Percentiles rank a stretch among this genome's conserved stretches.
Conservation (phyloP, 2,113 vertebrate species). For the Salvelinus sp. region DNA sequence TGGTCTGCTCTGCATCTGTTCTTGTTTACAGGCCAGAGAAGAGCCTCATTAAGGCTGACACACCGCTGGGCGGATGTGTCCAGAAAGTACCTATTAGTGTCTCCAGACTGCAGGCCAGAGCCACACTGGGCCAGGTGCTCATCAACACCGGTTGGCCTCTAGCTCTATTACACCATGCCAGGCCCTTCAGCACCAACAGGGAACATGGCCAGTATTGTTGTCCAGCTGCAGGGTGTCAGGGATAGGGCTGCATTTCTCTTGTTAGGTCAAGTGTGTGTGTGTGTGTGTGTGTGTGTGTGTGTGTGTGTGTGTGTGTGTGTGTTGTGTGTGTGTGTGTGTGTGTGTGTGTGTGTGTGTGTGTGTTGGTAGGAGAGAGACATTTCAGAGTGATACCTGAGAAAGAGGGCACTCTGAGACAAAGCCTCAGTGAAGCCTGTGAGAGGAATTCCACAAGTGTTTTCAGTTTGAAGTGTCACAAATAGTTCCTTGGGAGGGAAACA, state of each 20-base stretch:
- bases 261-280: too few species aligned
- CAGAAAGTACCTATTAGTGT: constrained; percentile 61
- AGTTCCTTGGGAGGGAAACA: background rate
- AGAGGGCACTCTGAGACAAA: constrained; percentile 32
- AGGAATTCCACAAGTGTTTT: constrained; percentile 47
- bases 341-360: constrained; percentile 10
- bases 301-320: constrained; percentile 6
- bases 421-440: constrained; percentile 10
- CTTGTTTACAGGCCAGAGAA: constrained; percentile 42
- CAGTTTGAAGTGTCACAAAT: constrained; percentile 49
- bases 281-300: too few species aligned
- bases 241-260: too few species aligned
- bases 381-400: background rate
- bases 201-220: too few species aligned
- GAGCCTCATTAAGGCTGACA: constrained; percentile 67
- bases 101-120: constrained; percentile 53
- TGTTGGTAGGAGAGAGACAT: background rate
- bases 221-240: too few species aligned
- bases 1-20: background rate
- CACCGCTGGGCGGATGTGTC: constrained; percentile 43
- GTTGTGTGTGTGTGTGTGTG: constrained; percentile 16
- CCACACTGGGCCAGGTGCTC: constrained; percentile 66
- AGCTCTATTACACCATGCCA: too few species aligned
- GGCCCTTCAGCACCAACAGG: too few species aligned
- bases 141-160: background rate